phyloP scores from a whole-genome alignment of 2,888 invertebrate species.

The Amitus sp. region DNA sequence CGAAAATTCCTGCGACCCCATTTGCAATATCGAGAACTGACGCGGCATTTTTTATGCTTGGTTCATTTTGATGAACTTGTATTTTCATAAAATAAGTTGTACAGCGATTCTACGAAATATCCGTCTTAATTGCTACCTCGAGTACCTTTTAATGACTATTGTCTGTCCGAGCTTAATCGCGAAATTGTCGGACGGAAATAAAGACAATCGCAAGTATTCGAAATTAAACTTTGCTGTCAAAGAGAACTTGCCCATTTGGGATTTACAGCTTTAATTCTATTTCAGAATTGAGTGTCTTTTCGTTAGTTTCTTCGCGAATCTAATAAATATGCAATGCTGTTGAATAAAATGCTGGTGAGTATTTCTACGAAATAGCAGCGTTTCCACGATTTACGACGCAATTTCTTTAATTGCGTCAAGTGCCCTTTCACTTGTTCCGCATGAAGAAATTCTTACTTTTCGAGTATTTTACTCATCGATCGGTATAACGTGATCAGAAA shows the following conservation, averaged over 20 bases:
- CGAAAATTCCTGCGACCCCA: too few species aligned
- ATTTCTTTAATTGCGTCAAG: constrained; percentile 50
- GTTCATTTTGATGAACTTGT: too few species aligned
- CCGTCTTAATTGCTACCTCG: too few species aligned
- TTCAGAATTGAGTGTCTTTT: constrained; percentile 44
- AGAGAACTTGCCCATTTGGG: constrained; percentile 46
- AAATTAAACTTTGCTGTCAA: constrained; percentile 48
- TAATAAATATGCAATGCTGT: constrained; percentile 60
- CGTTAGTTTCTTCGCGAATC: constrained; percentile 46
- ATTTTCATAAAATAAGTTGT: too few species aligned
- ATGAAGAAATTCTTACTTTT: background rate
- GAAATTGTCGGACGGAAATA: constrained; percentile 32
- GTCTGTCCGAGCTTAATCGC: constrained; percentile 22
- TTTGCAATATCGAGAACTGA: too few species aligned
- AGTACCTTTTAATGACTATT: constrained; percentile 22
- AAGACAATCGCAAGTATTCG: constrained; percentile 46
- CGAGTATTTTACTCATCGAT: constrained; percentile 11
- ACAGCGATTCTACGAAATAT: too few species aligned
- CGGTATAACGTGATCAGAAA: constrained; percentile 4
- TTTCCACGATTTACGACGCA: constrained; percentile 42
- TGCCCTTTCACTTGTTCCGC: constrained; percentile 15
- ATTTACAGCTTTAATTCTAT: constrained; percentile 32
- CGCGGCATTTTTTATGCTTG: too few species aligned
- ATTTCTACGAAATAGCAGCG: constrained; percentile 32
- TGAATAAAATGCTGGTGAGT: constrained; percentile 47